Base-by-base conservation (phyloP, 2,888 invertebrate species). In the Phengaris alcon region DNA sequence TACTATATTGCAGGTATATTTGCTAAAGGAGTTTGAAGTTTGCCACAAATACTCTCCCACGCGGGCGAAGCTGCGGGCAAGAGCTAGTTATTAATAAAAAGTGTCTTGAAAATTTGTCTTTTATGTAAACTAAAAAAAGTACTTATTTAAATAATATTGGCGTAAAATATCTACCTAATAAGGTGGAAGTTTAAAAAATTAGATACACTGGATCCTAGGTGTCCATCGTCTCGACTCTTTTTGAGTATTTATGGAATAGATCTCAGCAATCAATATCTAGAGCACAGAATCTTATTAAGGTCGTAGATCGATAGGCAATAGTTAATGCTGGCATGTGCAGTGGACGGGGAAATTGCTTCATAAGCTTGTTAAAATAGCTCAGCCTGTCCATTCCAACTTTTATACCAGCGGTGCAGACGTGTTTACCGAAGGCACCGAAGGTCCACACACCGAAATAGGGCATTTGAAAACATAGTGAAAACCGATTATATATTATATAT, bases 301-400 rank as follows among this genome's bases (percentile, higher is more conserved):
- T 35, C 48, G 74, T 52, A 76, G 70, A 76, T 76, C 76, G 72
- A 73, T 74, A 74, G 73, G 44, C 75, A 75, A 76, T 69, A 77
- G 73, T 75, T 70, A 76, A 80, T 80, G 80, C 81, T 81, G 81
- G 78, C 55, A 75, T 75, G 75, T 69, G 72, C 64, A 72, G 54
- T 77, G 76, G 78, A 78, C 75, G 79, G 78, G 79, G 80, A 82
- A 81, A 84, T 84, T 81, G 80, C 80, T 82, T 81, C 79, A 79
- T 82, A 83, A 82, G 80, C 82, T 82, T 79, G 82, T 84, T 84
- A 84, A 80, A 80, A 77, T 77, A 76, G 79, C 78, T 80, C 80
- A 80, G 76, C 77, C 77, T 77, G 80, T 79, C 82, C 82, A 79
- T 77, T 80, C 73, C 79, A 77, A 75, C 70, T 75, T 75, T 75